Base-by-base conservation (phyloP, 2,888 invertebrate genomes). In the Macrosoma leucophasiata region DNA sequence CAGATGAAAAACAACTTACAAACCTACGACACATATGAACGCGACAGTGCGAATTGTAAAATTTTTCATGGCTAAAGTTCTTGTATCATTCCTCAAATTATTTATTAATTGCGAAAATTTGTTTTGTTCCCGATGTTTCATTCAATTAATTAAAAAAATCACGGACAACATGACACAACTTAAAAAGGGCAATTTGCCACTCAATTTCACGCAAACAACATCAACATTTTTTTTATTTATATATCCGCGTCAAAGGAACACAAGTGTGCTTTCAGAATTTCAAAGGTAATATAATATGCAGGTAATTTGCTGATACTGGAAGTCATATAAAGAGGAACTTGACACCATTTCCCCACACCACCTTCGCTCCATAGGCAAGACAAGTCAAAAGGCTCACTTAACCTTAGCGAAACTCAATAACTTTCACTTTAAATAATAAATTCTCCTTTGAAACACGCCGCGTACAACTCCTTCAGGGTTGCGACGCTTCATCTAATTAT, bases 351-450 rank as follows among this genome's bases (percentile, higher is more conserved):
- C 58, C 61, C 58, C 63, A 57, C 58, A 51, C 63, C 64, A 55
- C 57, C 53, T 46, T 40, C 47, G 42, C 42, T 47, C 49, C 50
- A 53, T 52, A 60, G 61, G 58, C 58, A 57, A 63, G 58, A 52
- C 65, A 55, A 73, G 69, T 73, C 75, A 76, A 77, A 75, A 77
- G 76, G 71, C 65, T 74, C 76, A 77, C 77, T 79, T 78, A 78
- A 75, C 77, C 77, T 78, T 72, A 74, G 73, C 69, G 75, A 74
- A 78, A 79, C 74, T 79, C 76, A 76, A 78, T 79, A 77, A 79
- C 74, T 74, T 79, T 76, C 77, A 73, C 71, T 76, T 74, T 76
- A 77, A 79, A 78, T 78, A 78, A 77, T 78, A 79, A 78, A 76
- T 75, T 71, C 63, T 60, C 73, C 75, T 78, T 78, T 76, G 77